A percentile compares a stretch with the other conserved stretches of the same genome.
Evolutionary conservation across 2,113 vertebrate species (phyloP).

Genomic region (Calyptomena viridis): DNA sequence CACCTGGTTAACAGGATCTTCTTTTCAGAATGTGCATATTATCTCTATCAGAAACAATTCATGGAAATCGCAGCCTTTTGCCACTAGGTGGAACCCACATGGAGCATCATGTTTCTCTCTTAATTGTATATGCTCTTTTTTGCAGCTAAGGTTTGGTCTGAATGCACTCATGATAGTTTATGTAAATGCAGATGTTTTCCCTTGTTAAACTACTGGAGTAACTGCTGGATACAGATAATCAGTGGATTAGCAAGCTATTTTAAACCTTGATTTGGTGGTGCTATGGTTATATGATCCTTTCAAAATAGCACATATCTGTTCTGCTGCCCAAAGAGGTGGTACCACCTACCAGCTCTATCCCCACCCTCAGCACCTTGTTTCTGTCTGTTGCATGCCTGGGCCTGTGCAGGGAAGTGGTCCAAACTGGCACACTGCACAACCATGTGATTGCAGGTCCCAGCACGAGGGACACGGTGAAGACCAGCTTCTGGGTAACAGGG

Average conservation of each 20-base stretch:
- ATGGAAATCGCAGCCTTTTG: background rate
- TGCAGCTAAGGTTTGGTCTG: background rate
- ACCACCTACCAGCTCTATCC: background rate
- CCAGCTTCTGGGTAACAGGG: background rate
- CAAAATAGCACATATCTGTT: too few relatives aligned
- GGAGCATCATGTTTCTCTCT: conserved; percentile 8
- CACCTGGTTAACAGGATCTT: background rate
- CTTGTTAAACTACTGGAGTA: background rate
- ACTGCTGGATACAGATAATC: background rate
- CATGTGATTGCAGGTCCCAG: background rate
- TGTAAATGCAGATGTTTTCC: background rate
- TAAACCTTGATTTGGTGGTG: background rate
- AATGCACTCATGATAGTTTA: background rate
- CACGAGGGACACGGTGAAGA: background rate
- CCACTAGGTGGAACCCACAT: conserved; percentile 25
- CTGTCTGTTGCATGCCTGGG: background rate
- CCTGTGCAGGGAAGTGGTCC: background rate
- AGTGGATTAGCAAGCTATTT: background rate
- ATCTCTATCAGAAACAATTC: background rate
- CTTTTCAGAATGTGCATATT: background rate
- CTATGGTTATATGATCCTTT: background rate
- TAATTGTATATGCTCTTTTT: background rate
- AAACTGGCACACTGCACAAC: background rate
- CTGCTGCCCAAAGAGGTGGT: background rate
- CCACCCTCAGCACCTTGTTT: background rate